phyloP scores from a whole-genome alignment of 1,140 invertebrate species.

The Aphidius ervi region DNA sequence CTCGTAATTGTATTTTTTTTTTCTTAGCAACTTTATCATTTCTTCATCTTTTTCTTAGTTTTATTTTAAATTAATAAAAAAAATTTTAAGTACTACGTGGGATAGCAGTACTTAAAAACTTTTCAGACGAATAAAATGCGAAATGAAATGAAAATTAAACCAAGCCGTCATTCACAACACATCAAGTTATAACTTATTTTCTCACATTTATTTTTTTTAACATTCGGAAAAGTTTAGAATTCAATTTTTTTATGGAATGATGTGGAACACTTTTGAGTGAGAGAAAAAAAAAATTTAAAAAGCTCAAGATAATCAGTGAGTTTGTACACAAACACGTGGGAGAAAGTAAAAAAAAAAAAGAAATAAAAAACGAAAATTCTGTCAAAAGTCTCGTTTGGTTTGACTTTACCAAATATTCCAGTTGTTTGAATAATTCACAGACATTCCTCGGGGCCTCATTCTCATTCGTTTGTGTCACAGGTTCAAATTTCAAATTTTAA shows the following conservation, averaged over 20 bases:
- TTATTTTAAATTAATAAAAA: too few species aligned
- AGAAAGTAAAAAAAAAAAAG: conserved; percentile 4
- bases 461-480: not conserved
- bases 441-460: conserved; percentile 23
- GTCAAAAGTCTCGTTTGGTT: conserved; percentile 10
- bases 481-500: too few species aligned
- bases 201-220: not conserved
- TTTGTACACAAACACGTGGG: conserved; percentile 10
- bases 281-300: not conserved
- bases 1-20: conserved; percentile 6
- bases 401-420: conserved; percentile 32
- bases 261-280: not conserved
- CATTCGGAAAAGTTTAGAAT: too few species aligned
- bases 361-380: conserved; percentile 6
- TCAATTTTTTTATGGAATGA: not conserved
- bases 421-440: conserved; percentile 37
- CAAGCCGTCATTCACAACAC: not conserved
- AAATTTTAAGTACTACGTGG: conserved; percentile 10
- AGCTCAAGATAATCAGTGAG: conserved; percentile 2
- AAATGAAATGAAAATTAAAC: conserved; percentile 19
- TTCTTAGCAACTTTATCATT: not conserved
- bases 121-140: conserved; percentile 11
- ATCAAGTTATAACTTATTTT: too few species aligned
- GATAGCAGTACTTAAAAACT: conserved; percentile 3
- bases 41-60: not conserved